Percentiles rank a stretch among this genome's conserved stretches.
Evolutionary conservation across 2,888 invertebrate genomes (phyloP).

Genomic region (Saturnia pavonia): DNA sequence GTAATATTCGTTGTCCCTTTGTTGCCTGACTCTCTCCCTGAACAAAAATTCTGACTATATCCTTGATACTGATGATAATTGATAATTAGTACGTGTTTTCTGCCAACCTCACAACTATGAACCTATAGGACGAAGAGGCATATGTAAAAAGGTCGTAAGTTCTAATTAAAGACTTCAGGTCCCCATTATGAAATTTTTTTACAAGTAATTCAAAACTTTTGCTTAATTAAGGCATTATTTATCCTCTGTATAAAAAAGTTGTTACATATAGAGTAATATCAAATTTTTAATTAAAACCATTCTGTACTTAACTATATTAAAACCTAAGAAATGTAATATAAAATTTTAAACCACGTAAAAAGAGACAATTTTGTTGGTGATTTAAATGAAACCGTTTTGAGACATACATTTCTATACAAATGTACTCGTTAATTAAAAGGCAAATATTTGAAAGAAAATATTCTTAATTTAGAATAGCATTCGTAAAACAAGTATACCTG

Average conservation of each 20-base stretch:
- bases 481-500: background rate
- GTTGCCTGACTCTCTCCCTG: too few relatives aligned
- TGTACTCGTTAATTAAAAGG: background rate
- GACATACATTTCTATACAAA: background rate
- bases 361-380: background rate
- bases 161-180: background rate
- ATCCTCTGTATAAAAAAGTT: background rate
- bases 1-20: too few relatives aligned
- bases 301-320: background rate
- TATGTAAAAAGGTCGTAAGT: background rate
- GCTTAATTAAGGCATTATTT: background rate
- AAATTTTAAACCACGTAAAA: background rate
- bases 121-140: background rate
- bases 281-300: background rate
- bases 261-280: too few relatives aligned
- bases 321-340: background rate
- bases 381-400: background rate
- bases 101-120: background rate
- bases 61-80: background rate
- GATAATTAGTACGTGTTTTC: background rate
- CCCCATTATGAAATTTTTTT: background rate
- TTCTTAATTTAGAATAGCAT: background rate
- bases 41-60: too few relatives aligned
- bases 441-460: background rate
- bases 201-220: background rate